Conservation (phyloP, 2,113 vertebrate genomes). For the Jacana jacana region DNA sequence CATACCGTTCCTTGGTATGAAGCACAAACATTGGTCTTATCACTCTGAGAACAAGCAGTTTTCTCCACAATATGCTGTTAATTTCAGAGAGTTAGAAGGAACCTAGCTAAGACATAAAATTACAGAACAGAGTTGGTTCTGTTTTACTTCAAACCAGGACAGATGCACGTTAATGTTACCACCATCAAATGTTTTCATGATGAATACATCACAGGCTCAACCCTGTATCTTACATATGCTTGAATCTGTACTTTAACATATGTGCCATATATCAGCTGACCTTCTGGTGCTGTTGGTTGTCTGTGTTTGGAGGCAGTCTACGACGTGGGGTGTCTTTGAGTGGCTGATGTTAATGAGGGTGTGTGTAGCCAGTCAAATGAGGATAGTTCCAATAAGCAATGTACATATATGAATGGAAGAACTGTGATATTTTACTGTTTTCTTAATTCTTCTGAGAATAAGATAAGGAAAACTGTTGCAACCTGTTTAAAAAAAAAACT, state of each 20-base stretch:
- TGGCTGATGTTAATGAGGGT: neutral
- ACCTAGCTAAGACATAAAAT: too few relatives aligned
- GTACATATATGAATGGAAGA: neutral
- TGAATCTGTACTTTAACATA: neutral
- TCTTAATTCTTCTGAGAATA: too few relatives aligned
- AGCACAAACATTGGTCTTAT: too few relatives aligned
- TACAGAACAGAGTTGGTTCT: too few relatives aligned
- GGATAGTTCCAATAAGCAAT: neutral
- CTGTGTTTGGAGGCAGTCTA: neutral
- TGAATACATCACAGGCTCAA: neutral
- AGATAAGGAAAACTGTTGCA: too few relatives aligned
- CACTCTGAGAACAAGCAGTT: too few relatives aligned
- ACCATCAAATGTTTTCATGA: neutral
- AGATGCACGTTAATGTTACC: neutral
- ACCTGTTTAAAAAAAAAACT: neutral
- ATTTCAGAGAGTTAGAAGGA: too few relatives aligned
- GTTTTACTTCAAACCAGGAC: too few relatives aligned
- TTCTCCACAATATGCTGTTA: too few relatives aligned
- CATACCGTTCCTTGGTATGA: too few relatives aligned
- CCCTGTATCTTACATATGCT: neutral
- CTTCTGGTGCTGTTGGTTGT: neutral
- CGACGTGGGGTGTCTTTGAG: neutral
- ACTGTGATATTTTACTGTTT: neutral
- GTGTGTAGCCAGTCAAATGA: neutral
- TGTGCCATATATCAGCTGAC: neutral